A percentile compares a stretch with the other conserved stretches of the same genome.
Evolutionary conservation across 2,113 vertebrate genomes (phyloP).

Genomic region (Saiga tatarica): DNA sequence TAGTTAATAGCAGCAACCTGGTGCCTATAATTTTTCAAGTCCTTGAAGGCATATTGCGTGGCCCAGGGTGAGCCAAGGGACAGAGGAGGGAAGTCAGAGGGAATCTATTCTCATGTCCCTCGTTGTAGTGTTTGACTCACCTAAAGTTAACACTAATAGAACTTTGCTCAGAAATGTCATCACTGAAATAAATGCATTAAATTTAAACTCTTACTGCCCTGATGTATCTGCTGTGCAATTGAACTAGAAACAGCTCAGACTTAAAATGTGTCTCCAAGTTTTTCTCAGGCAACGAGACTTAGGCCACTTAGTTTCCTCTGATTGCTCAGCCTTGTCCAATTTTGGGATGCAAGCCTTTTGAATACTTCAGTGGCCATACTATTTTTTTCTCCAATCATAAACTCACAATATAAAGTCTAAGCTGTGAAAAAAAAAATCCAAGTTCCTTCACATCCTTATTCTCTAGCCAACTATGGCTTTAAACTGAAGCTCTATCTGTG

Average conservation of each 20-base stretch:
- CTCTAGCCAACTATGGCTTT: background rate
- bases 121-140: background rate
- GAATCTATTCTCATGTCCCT: conserved; percentile 51
- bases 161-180: conserved; percentile 68
- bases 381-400: background rate
- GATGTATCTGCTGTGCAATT: background rate
- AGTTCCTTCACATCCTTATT: background rate
- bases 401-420: conserved; percentile 24
- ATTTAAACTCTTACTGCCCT: conserved; percentile 22
- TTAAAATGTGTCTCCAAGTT: background rate
- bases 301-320: background rate
- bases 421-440: background rate
- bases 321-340: background rate
- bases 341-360: conserved; percentile 41
- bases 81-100: background rate
- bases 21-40: conserved; percentile 10
- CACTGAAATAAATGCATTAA: background rate
- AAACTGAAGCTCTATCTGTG: background rate
- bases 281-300: background rate
- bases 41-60: background rate
- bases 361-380: background rate
- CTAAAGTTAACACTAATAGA: conserved; percentile 65
- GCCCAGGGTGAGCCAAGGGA: conserved; percentile 53
- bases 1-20: background rate
- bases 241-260: background rate